These are phyloP conservation scores for Allobates femoralis DNA, from an alignment of 2,797 vertebrate genomes.

Conservation along the genomic window DNA sequence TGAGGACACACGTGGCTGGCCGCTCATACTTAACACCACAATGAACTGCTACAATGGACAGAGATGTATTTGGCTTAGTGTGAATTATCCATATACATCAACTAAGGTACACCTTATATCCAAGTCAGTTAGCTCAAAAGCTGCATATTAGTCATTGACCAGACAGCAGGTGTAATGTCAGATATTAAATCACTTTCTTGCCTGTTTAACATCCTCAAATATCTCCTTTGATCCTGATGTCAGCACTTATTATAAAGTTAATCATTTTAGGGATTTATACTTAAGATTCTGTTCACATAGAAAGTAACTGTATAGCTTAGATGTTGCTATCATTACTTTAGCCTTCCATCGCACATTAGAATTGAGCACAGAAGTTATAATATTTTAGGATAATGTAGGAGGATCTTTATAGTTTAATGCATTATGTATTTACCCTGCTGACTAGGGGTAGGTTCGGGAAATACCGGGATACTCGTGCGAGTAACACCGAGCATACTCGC, in stretches of 20 bases:
- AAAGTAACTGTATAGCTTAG: background rate
- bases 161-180: background rate
- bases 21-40: conserved; percentile 18
- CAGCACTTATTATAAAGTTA: background rate
- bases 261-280: background rate
- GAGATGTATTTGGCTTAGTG: conserved; percentile 23
- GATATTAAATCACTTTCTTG: conserved; percentile 8
- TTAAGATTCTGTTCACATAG: background rate
- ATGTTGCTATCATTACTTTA: background rate
- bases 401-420: background rate
- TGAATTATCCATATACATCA: conserved; percentile 39
- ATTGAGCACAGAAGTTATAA: background rate
- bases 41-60: conserved; percentile 4
- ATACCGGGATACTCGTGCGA: too few species aligned
- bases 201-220: conserved; percentile 22
- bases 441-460: too few species aligned
- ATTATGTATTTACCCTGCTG: background rate
- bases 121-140: background rate
- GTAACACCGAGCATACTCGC: too few species aligned
- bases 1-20: conserved; percentile 2
- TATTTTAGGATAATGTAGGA: background rate
- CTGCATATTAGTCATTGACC: conserved; percentile 6
- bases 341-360: background rate
- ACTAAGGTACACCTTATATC: background rate
- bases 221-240: background rate